Base-by-base conservation (phyloP, 2,113 vertebrate species). In the Podarcis raffonei region DNA sequence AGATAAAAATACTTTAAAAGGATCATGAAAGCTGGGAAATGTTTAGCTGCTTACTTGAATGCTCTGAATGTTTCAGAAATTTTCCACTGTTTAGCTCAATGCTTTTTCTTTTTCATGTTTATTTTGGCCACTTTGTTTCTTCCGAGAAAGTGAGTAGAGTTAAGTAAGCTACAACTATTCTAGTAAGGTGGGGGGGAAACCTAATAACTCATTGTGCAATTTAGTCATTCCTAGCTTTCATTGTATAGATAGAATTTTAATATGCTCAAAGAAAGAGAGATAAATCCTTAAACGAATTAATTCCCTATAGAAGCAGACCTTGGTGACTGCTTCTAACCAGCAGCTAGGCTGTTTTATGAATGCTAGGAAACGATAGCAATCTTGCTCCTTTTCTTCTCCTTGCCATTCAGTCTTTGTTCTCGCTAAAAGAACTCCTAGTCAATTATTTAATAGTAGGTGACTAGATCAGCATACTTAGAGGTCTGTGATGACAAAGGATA, bases 21-120 rank as follows among this genome's bases (percentile, higher is more conserved):
- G 65, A 86, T 69, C 71, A 39, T 72, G 77, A 6, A 89, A 85
- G 81, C 72, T 16, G 42, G 66, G 39, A 77, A 53, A 71, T 85
- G 93, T 66, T 74, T 68, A 84, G 85, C 66, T 59, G 23, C 74
- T 89, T 71, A n/a, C 15, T 23, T 89, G 85, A 89, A 32, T 65
- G 20, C 74, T 71, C 81, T 81, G 76, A 74, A 39, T 81, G n/a
- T 71, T 83, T 59, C 59, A 84, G 27, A 84, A 37, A 32, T 53
- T 87, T 30, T 25, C 62, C 62, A 13, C 0, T n/a, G 11, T 76
- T 5, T 69, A 78, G 30, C 84, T 86, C 9, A 37, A 39, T 62
- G 8, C 15, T 82, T 71, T 80, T 59, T 89, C 53, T 32, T 30
- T 30, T 27, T 69, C 35, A 27, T 68, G 35, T 57, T 72, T 71